Conservation (phyloP, 2,113 vertebrate species). For the Rostratula benghalensis region DNA sequence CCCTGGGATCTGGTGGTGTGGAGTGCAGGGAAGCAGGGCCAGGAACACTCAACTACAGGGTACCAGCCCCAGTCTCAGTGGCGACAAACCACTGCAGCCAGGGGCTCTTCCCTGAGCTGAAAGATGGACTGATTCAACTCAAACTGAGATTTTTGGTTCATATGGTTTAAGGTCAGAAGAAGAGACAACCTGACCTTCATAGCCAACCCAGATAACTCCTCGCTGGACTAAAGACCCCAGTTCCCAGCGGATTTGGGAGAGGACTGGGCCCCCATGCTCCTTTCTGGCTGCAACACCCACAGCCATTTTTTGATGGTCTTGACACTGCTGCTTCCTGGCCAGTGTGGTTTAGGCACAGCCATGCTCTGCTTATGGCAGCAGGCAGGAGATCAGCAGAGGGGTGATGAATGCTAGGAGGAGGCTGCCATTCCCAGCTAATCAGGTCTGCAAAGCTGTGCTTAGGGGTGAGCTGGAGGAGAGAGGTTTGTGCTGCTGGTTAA, state of each 20-base stretch:
- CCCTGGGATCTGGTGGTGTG: too few species aligned
- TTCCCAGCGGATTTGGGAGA: neutral
- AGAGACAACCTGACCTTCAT: neutral
- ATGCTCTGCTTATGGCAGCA: neutral
- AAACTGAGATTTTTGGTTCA: neutral
- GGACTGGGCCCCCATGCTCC: neutral
- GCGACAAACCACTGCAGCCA: neutral
- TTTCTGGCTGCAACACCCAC: neutral
- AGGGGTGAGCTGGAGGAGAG: neutral
- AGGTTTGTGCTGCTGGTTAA: neutral
- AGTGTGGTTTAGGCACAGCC: rapidly evolving
- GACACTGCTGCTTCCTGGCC: neutral
- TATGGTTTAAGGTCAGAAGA: neutral
- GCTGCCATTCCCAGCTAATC: neutral
- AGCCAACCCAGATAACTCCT: neutral
- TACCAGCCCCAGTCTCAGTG: too few species aligned
- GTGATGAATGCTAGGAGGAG: neutral
- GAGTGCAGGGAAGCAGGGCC: rapidly evolving
- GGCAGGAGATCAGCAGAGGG: neutral
- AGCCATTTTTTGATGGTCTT: neutral
- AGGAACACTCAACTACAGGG: neutral
- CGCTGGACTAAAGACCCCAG: neutral
- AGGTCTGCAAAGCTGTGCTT: neutral
- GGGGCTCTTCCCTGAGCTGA: neutral
- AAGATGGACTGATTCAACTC: neutral